Evolutionary conservation across 2,797 vertebrate genomes (phyloP), one percentile per base, ranked within the genome.

Genomic region (Onychomys arenicola): DNA sequence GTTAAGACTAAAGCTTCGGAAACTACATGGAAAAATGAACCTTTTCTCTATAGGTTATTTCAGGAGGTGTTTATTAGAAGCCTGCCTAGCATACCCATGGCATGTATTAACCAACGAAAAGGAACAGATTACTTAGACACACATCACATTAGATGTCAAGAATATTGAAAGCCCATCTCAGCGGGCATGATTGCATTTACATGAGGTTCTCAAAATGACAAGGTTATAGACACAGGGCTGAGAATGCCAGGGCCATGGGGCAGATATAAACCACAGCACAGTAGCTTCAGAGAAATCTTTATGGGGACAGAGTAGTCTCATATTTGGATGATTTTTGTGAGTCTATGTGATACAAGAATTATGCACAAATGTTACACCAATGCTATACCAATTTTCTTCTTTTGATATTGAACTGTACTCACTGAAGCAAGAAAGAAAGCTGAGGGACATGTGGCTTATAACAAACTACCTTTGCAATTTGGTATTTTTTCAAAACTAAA

Each of bases 401-500:
- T 80, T 63, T 82, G 65, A 32, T 69, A 69, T 29, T 67, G 5
- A 76, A 34, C 32, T 90, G 25, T 46, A 59, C n/a, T 80, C 46
- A 86, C 9, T 27, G 52, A 91, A 57, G 37, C n/a, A 73, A 32
- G 23, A 67, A 95, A 67, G 2, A 14, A 34, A 46, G 89, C 89
- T 75, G 69, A 78, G 8, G 46, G 34, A 67, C 40, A 63, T 43
- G 57, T 71, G 21, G 61, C 10, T 25, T 88, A 63, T 89, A n/a
- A 25, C 52, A 9, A 75, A 23, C 11, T 34, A 63, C 59, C 67
- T 96, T 82, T 73, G 8, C 21, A 67, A 75, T 95, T 93, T 17
- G 91, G 23, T 73, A 40, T 10, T 88, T 46, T 83, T 94, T 90
- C 89, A 32, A 80, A 93, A 91, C 37, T 14, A 80, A 91, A 49